Evolutionary conservation across 2,888 invertebrate species (phyloP), one percentile per base, ranked within the genome.

Genomic region (Tenthredo livida): DNA sequence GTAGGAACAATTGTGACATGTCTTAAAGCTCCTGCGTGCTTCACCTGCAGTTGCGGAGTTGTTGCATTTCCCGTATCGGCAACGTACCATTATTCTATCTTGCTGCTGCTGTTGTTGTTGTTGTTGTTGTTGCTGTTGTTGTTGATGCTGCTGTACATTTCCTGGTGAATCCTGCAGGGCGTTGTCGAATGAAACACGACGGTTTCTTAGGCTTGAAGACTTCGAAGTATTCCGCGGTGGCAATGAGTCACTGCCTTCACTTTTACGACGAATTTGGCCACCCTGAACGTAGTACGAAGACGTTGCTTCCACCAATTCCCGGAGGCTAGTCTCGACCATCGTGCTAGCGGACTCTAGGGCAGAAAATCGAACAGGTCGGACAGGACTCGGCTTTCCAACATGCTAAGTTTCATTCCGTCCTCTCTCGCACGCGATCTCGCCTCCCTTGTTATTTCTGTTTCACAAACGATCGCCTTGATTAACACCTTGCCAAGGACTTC

Each of bases 1-100:
- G 91, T 98, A 98, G 89, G 97, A 97, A 94, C 99, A 99, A 93
- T 99, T 98, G 94, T 98, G 98, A 94, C 98, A 98, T 89, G 97
- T 97, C 93, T 98, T 98, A 94, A 96, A 99, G 90, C 95, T 95
- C 89, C 96, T 95, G 88, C 97, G 96, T 86, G 98, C 98, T 89
- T 97, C 97, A 86, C 95, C 94, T 85, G 97, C 93, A 2, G 95
- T 95, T 77, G 97, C 95, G 85, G 96, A 95, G 85, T 96, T 96
- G 89, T 95, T 95, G 94, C 98, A 98, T 92, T 97, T 97, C 88
- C 97, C 96, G 94, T 97, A 97, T 88, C 97, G 96, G 93, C 98
- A 98, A 89, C 95, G 95, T 89, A 97, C 95, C 90, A 95, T 92
- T 73, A 94, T 94, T 75, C 91, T 94, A 94, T 91, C 94, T 37